Evolutionary conservation across 2,888 invertebrate genomes (phyloP), one percentile per base, ranked within the genome.

Genomic region (Amiota minor): DNA sequence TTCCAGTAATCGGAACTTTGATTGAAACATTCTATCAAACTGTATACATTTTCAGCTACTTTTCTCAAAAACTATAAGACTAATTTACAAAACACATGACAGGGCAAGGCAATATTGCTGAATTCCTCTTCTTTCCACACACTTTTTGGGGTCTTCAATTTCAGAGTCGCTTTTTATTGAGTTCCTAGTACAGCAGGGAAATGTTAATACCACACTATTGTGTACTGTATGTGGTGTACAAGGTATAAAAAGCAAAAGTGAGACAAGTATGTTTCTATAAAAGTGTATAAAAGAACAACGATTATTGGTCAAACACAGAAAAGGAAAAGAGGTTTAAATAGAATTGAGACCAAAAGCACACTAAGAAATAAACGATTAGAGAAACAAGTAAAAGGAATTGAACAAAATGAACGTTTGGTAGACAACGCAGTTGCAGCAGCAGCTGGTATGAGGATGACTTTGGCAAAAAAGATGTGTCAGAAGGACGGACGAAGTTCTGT

Each of bases 161-260:
- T 35, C 6, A 6, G 6, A 6, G 35, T 4, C 35, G 35, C 35
- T 35, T 35, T 35, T 35, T 35, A 35, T 6, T 35, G 35, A 35
- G 35, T 4, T 35, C 2, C 35, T 4, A 2, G 35, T 35, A 35
- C 6, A 0, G 0, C 6, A 23, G 23, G 23, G 23, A 23, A 23
- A 23, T 23, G 23, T 2, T 23, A 23, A 23, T 23, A 23, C 3
- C 23, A 3, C 1, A 23, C 23, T 35, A 6, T 35, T 6, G 35
- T 6, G 35, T 35, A 35, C 6, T 35, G 35, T 23, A 23, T 23
- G 23, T 35, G 6, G 35, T 35, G 35, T 35, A 35, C 12, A 49
- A 16, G 65, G 67, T 50, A 59, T 35, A 61, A 83, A 85, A 82
- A 85, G 77, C 79, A 82, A 80, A 81, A 82, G 81, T 81, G 77